These are phyloP conservation scores for Artemia sp. DNA, from an alignment of 2,888 invertebrate genomes.

Conservation along the genomic window DNA sequence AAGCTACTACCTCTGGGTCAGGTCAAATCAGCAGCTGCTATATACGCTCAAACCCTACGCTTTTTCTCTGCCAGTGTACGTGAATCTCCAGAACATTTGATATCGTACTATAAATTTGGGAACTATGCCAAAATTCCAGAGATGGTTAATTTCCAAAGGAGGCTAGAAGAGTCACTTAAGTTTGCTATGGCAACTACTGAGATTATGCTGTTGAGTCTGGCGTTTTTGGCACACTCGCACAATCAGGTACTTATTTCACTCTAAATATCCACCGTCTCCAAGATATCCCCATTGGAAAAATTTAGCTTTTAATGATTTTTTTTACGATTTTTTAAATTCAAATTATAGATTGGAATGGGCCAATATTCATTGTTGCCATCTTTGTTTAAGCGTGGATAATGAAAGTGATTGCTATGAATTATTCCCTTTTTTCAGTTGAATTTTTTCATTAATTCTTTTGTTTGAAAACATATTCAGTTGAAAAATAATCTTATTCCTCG, in stretches of 20 bases:
- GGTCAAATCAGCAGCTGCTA: conserved; percentile 46
- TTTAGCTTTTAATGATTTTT: no score
- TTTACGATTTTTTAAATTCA: no score
- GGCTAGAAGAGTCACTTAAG: conserved; percentile 64
- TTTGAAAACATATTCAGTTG: no score
- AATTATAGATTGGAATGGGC: no score
- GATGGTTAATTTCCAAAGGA: conserved; percentile 63
- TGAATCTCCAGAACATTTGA: conserved; percentile 78
- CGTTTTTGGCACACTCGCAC: conserved; percentile 35
- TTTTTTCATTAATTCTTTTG: no score
- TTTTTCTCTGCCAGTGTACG: conserved; percentile 76
- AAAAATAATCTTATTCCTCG: no score
- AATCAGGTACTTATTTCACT: conserved; percentile 26
- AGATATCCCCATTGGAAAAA: neutral
- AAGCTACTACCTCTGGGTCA: conserved; percentile 54
- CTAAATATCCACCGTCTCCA: neutral
- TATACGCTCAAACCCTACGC: conserved; percentile 56
- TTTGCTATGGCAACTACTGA: conserved; percentile 47
- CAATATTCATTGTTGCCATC: no score
- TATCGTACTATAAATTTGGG: conserved; percentile 81
- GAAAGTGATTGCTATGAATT: no score
- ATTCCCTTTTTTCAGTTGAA: no score
- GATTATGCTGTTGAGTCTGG: conserved; percentile 50
- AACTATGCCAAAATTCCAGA: conserved; percentile 82
- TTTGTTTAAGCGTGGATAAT: no score